A percentile compares a stretch with the other conserved stretches of the same genome.
phyloP scores from a whole-genome alignment of 2,113 vertebrate genomes.

The Sceloporus tristichus region DNA sequence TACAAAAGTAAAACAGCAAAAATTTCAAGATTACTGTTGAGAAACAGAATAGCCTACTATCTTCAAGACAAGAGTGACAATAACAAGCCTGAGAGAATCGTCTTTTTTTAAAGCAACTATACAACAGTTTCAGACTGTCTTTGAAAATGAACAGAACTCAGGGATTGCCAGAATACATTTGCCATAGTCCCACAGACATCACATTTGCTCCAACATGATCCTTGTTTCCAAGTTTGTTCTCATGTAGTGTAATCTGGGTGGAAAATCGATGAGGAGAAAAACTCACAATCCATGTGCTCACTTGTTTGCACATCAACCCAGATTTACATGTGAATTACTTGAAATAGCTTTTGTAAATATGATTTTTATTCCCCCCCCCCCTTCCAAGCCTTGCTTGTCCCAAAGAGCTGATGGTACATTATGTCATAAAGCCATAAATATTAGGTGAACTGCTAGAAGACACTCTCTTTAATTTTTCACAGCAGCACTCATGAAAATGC shows the following conservation, averaged over 20 bases:
- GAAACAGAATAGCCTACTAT: constrained; percentile 39
- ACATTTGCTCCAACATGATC: constrained; percentile 48
- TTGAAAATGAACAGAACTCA: constrained; percentile 59
- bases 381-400: neutral
- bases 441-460: neutral
- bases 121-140: constrained; percentile 29
- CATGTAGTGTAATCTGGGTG: constrained; percentile 41
- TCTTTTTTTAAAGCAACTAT: neutral
- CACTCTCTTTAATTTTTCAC: constrained; percentile 10
- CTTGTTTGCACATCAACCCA: constrained; percentile 13
- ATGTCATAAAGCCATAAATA: neutral
- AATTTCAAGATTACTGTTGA: constrained; percentile 50
- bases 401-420: neutral
- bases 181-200: constrained; percentile 49
- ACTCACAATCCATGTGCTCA: constrained; percentile 9
- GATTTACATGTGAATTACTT: neutral
- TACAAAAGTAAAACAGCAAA: constrained; percentile 43
- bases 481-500: neutral
- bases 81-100: constrained; percentile 33
- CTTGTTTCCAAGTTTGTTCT: constrained; percentile 54
- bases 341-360: neutral
- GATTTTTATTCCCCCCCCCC: neutral
- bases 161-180: constrained; percentile 55
- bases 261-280: constrained; percentile 49
- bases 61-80: constrained; percentile 13